These are phyloP conservation scores for Drosophila quadrilineata DNA, from an alignment of 1,140 invertebrate species.

Conservation along the genomic window DNA sequence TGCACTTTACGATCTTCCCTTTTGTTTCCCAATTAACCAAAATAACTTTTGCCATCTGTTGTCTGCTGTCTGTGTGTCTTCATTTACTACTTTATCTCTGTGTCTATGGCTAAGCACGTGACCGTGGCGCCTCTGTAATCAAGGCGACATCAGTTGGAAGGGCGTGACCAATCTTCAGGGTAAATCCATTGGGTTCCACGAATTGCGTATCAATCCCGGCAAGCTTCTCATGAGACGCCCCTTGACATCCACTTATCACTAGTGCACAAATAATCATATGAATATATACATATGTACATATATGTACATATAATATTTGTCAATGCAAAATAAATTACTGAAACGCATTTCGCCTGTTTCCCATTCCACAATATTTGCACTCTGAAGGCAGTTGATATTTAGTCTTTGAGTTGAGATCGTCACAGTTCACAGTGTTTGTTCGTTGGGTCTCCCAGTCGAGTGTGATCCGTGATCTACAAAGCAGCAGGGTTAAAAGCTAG, in stretches of 20 bases:
- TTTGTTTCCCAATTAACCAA: slow-evolving; percentile 25
- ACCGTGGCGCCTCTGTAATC: slow-evolving; percentile 2
- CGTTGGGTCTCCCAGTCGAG: no score
- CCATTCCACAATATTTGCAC: neutral
- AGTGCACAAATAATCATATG: slow-evolving; percentile 3
- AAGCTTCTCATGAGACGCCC: slow-evolving; percentile 38
- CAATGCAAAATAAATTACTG: slow-evolving; percentile 44
- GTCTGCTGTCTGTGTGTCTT: neutral
- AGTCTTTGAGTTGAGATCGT: slow-evolving; percentile 9
- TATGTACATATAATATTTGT: no score
- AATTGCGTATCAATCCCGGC: neutral
- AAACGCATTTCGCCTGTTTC: slow-evolving; percentile 51
- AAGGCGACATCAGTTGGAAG: slow-evolving; percentile 26
- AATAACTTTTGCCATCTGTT: no score
- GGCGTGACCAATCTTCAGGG: slow-evolving; percentile 29
- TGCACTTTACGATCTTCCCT: slow-evolving; percentile 8
- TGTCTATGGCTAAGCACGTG: slow-evolving; percentile 15
- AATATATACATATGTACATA: slow-evolving; percentile 3
- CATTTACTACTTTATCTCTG: neutral
- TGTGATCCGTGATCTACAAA: neutral
- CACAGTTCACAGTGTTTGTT: no score
- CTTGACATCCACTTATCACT: slow-evolving; percentile 69
- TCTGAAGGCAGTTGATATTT: neutral
- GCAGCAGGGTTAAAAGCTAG: neutral
- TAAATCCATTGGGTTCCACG: slow-evolving; percentile 10